phyloP scores from a whole-genome alignment of 2,113 vertebrate species.

The Daphoenositta chrysoptera region DNA sequence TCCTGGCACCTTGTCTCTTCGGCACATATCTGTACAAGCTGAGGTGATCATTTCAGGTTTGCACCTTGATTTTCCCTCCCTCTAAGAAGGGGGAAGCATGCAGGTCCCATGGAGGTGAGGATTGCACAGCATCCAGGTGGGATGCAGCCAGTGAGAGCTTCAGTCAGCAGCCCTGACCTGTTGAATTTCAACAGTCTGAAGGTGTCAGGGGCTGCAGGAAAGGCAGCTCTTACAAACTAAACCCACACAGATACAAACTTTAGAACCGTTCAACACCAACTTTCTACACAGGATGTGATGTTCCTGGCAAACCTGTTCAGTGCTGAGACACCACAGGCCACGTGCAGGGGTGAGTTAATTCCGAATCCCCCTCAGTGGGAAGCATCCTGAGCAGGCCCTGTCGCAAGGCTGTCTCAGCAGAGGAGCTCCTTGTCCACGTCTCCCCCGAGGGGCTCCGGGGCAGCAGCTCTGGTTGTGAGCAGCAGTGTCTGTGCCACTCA shows the following conservation, averaged over 20 bases:
- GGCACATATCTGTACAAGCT: not conserved
- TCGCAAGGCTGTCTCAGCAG: not conserved
- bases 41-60: not conserved
- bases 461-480: not conserved
- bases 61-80: not conserved
- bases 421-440: not conserved
- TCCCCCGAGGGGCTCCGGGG: not conserved
- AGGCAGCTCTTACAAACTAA: not conserved
- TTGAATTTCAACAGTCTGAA: not conserved
- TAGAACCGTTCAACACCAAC: not conserved
- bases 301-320: not conserved
- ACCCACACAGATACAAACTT: not conserved
- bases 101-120: fast-evolving
- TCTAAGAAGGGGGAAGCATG: fast-evolving
- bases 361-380: not conserved
- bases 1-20: not conserved
- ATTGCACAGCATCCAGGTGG: not conserved
- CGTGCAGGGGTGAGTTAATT: not conserved
- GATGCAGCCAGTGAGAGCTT: not conserved
- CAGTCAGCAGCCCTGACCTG: not conserved
- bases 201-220: not conserved
- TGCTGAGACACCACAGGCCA: not conserved
- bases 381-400: not conserved
- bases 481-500: not conserved
- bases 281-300: not conserved